These are phyloP conservation scores for Drosophila ochracea DNA, from an alignment of 2,888 invertebrate species.

Conservation along the genomic window DNA sequence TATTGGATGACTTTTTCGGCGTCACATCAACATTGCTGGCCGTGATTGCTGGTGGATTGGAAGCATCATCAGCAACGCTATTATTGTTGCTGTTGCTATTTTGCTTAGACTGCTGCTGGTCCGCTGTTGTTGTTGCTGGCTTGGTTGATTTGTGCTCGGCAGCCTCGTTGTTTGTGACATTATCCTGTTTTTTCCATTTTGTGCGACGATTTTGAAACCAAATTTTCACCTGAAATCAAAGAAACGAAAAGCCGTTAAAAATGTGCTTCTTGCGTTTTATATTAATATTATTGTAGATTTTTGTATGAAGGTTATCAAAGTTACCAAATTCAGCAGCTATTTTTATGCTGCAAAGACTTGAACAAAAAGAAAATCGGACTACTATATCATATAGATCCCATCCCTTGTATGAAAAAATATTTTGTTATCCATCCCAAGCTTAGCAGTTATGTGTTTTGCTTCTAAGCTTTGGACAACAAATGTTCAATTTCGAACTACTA, in stretches of 20 bases:
- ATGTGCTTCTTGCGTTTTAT: background rate
- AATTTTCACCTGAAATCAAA: constrained; percentile 83
- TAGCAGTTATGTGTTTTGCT: too few species aligned
- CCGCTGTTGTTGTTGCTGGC: constrained; percentile 23
- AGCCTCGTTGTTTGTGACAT: constrained; percentile 94
- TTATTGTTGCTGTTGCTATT: constrained; percentile 31
- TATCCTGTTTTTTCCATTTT: constrained; percentile 95
- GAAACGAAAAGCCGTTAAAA: background rate
- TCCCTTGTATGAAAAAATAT: too few species aligned
- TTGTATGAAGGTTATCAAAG: background rate
- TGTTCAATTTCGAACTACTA: too few species aligned
- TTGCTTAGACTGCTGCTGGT: background rate
- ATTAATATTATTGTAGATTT: background rate
- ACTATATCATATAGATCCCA: background rate
- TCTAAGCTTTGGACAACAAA: background rate
- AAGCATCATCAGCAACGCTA: constrained; percentile 33
- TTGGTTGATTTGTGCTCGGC: constrained; percentile 86
- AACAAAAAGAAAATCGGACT: background rate
- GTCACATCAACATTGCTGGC: constrained; percentile 30
- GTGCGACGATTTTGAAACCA: constrained; percentile 86
- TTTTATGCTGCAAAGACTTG: background rate
- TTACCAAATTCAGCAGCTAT: background rate
- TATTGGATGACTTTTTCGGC: constrained; percentile 58
- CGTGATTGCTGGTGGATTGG: constrained; percentile 29
- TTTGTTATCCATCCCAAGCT: background rate